phyloP scores from a whole-genome alignment of 2,797 vertebrate genomes.

The Acropternis orthonyx region DNA sequence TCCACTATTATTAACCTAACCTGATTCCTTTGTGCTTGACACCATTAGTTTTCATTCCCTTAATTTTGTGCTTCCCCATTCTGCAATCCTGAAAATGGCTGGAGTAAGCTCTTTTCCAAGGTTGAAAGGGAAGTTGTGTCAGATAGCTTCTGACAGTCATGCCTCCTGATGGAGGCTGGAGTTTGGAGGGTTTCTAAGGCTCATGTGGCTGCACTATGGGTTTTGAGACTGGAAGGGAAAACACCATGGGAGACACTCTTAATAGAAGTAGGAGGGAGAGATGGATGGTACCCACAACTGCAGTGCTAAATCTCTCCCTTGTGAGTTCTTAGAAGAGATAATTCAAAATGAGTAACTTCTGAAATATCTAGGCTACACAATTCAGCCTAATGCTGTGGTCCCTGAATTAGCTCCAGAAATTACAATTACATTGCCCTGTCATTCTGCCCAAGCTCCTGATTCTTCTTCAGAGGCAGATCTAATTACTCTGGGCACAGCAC shows the following conservation, averaged over 20 bases:
- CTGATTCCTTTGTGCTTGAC: slow-evolving; percentile 11
- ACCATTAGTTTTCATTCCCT: slow-evolving; percentile 19
- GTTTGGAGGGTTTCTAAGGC: neutral
- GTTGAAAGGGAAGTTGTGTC: neutral
- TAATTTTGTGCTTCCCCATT: neutral
- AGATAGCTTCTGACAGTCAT: neutral
- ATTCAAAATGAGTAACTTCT: neutral
- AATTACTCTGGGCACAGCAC: neutral
- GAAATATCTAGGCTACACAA: neutral
- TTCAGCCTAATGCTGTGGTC: neutral
- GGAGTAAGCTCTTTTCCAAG: neutral
- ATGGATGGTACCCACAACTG: neutral
- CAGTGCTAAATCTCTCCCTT: neutral
- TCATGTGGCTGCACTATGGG: fast-evolving
- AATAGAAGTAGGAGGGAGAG: neutral
- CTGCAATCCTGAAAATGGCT: neutral
- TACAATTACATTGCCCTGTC: neutral
- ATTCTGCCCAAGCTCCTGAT: neutral
- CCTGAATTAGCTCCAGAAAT: neutral
- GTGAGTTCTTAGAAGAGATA: neutral
- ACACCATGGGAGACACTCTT: neutral
- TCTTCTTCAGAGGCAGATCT: slow-evolving; percentile 1
- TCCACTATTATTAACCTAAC: slow-evolving; percentile 30
- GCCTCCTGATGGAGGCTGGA: neutral
- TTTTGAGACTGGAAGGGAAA: neutral